phyloP scores from a whole-genome alignment of 2,797 vertebrate species.

The Masticophis lateralis region DNA sequence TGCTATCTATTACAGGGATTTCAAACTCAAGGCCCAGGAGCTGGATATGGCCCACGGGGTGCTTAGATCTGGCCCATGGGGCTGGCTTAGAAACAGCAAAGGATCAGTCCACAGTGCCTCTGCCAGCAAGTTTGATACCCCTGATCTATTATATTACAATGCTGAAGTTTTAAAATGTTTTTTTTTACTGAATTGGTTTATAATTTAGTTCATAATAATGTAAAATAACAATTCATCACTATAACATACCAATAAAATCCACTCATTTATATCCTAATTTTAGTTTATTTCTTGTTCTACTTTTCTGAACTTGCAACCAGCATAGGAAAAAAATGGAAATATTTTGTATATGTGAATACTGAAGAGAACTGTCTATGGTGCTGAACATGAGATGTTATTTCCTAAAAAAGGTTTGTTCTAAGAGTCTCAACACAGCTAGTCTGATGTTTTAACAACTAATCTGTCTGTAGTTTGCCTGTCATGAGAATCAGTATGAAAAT shows the following conservation, averaged over 20 bases:
- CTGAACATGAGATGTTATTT: slow-evolving; percentile 1
- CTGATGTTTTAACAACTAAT: slow-evolving; percentile 32
- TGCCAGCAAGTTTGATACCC: too few species aligned
- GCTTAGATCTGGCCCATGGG: too few species aligned
- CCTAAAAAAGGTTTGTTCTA: slow-evolving; percentile 12
- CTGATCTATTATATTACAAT: not conserved
- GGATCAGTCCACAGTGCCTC: too few species aligned
- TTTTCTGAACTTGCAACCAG: not conserved
- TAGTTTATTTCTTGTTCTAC: slow-evolving; percentile 32
- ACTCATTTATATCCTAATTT: slow-evolving; percentile 42
- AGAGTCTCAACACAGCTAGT: slow-evolving; percentile 1
- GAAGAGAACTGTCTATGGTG: slow-evolving; percentile 2
- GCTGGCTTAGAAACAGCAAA: too few species aligned
- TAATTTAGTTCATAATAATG: slow-evolving; percentile 1
- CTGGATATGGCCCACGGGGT: too few species aligned
- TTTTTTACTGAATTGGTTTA: not conserved
- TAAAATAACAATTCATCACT: slow-evolving; percentile 7
- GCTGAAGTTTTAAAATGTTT: not conserved
- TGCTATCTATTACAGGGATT: not conserved
- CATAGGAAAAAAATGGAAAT: slow-evolving; percentile 7
- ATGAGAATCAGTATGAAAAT: slow-evolving; percentile 43
- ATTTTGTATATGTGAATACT: not conserved
- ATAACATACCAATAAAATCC: slow-evolving; percentile 31
- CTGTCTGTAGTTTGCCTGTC: slow-evolving; percentile 12
- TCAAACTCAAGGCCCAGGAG: too few species aligned